A percentile compares a stretch with the other conserved stretches of the same genome.
These are phyloP conservation scores for Strix uralensis DNA, from an alignment of 2,113 vertebrate genomes.

Conservation along the genomic window DNA sequence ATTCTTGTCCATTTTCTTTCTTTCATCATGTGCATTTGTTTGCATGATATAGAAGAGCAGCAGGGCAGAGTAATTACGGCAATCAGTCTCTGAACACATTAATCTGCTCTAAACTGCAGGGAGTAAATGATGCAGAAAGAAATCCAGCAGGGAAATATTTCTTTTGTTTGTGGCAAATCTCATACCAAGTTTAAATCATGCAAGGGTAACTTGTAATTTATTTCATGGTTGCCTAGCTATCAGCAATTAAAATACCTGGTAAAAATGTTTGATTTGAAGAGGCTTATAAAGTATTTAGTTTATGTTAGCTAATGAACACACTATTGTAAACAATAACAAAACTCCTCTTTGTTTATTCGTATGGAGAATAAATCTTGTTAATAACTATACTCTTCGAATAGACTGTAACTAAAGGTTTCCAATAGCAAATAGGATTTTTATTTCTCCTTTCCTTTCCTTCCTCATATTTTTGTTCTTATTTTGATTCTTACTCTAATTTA, in stretches of 20 bases:
- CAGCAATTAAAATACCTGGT: conserved; percentile 43
- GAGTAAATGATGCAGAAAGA: conserved; percentile 80
- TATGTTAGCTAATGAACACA: background rate
- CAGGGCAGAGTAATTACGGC: conserved; percentile 80
- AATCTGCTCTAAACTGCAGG: conserved; percentile 81
- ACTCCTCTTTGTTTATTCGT: background rate
- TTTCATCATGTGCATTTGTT: conserved; percentile 68
- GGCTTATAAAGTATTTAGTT: background rate
- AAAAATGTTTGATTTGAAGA: conserved; percentile 17
- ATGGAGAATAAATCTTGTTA: background rate
- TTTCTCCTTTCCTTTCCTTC: background rate
- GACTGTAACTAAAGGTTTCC: background rate
- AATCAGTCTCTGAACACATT: conserved; percentile 81
- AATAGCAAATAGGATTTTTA: background rate
- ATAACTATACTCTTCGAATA: background rate
- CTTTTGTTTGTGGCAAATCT: conserved; percentile 63
- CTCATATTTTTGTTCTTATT: background rate
- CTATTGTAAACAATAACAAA: background rate
- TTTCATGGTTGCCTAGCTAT: conserved; percentile 32
- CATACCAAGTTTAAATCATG: conserved; percentile 40
- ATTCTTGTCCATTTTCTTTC: conserved; percentile 33
- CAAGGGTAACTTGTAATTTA: conserved; percentile 60
- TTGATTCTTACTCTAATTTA: background rate
- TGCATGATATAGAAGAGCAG: conserved; percentile 78
- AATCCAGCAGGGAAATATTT: conserved; percentile 70